Conservation (phyloP, 2,113 vertebrate species). For the Anas platyrhynchos region DNA sequence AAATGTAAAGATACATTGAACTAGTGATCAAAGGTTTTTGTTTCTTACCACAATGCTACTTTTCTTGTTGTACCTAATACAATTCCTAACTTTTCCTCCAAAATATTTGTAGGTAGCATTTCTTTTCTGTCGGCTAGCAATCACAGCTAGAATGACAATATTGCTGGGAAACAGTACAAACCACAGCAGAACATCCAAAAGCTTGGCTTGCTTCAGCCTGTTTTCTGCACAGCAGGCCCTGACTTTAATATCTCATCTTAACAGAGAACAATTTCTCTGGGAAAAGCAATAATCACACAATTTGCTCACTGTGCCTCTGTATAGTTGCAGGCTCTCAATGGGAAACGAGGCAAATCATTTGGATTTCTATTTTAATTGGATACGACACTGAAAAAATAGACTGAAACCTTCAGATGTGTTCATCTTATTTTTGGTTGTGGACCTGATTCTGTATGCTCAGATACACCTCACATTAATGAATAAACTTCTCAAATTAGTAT, state of each 20-base stretch:
- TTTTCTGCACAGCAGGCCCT: constrained; percentile 66
- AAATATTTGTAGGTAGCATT: neutral
- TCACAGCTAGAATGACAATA: neutral
- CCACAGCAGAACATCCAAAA: constrained; percentile 38
- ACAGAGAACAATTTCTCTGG: constrained; percentile 56
- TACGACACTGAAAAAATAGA: neutral
- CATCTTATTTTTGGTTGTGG: neutral
- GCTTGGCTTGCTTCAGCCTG: constrained; percentile 33
- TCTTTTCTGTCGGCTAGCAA: neutral
- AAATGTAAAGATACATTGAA: neutral
- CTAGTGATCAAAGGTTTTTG: neutral
- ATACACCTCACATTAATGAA: neutral
- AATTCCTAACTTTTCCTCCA: fast-evolving
- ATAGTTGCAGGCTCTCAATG: constrained; percentile 11
- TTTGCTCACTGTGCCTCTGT: constrained; percentile 29
- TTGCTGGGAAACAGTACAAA: constrained; percentile 14
- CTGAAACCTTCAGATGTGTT: neutral
- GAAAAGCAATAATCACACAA: constrained; percentile 55
- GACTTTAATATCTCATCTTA: constrained; percentile 62
- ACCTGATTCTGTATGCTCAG: neutral
- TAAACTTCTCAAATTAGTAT: neutral
- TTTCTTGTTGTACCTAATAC: neutral
- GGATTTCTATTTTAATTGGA: constrained; percentile 53
- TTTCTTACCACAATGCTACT: neutral
- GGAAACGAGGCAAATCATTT: constrained; percentile 9